Evolutionary conservation across 2,797 vertebrate species (phyloP).

Genomic region (Halcyon leucocephala): DNA sequence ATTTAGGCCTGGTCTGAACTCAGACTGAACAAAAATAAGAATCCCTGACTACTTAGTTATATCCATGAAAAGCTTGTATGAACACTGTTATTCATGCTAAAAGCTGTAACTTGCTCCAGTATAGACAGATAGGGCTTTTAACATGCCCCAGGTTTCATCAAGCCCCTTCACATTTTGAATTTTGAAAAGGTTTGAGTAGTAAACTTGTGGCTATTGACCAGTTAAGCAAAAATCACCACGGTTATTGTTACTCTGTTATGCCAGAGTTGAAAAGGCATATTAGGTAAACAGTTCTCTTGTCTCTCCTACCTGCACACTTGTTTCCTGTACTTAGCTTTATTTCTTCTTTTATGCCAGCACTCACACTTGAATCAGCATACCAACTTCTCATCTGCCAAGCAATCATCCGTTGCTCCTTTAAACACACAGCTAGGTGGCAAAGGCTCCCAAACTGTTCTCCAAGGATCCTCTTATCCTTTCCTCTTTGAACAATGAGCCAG

Average conservation of each 20-base stretch:
- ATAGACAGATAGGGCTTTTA: not conserved
- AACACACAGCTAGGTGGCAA: conserved; percentile 22
- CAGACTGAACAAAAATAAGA: not conserved
- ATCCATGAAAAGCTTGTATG: not conserved
- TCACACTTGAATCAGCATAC: conserved; percentile 46
- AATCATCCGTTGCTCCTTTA: not conserved
- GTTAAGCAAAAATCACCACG: not conserved
- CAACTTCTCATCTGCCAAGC: conserved; percentile 58
- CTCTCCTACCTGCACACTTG: conserved; percentile 20
- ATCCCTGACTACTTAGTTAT: not conserved
- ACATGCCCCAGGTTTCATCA: not conserved
- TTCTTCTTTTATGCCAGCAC: conserved; percentile 42
- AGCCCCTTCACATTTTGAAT: not conserved
- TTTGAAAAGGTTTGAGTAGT: not conserved
- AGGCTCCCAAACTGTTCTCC: not conserved
- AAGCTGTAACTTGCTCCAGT: not conserved
- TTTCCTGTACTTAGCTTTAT: conserved; percentile 60
- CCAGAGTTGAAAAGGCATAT: not conserved
- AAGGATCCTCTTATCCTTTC: not conserved
- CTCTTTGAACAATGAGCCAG: not conserved
- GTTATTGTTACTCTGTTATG: not conserved
- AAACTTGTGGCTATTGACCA: not conserved
- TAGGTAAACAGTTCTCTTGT: conserved; percentile 1
- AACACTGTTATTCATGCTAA: not conserved
- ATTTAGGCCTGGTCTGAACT: not conserved